Evolutionary conservation across 2,888 invertebrate species (phyloP).

Genomic region (Eucera pruinosa): DNA sequence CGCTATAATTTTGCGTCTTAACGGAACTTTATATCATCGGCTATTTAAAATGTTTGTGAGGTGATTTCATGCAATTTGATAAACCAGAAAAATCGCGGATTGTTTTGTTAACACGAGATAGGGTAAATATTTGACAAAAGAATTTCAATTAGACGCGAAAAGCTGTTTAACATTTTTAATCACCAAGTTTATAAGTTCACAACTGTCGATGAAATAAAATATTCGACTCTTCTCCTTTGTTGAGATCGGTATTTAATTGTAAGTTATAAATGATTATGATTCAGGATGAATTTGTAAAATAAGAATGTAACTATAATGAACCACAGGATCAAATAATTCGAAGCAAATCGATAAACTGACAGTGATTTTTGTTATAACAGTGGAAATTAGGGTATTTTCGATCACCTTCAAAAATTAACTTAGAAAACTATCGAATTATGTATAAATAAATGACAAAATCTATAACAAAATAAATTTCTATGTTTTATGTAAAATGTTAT

Average conservation of each 20-base stretch:
- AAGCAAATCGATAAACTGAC: too few relatives aligned
- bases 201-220: not conserved
- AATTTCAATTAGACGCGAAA: not conserved
- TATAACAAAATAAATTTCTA: not conserved
- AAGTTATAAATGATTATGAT: not conserved
- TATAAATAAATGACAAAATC: not conserved
- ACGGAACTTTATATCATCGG: conserved; percentile 17
- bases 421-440: not conserved
- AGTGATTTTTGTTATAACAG: not conserved
- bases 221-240: not conserved
- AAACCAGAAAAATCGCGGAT: not conserved
- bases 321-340: too few relatives aligned
- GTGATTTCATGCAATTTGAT: not conserved
- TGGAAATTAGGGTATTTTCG: not conserved
- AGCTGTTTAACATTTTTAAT: not conserved
- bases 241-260: not conserved
- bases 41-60: not conserved
- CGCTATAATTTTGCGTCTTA: conserved; percentile 1
- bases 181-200: not conserved
- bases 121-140: not conserved
- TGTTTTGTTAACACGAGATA: not conserved
- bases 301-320: too few relatives aligned
- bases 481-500: too few relatives aligned
- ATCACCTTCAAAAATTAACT: not conserved
- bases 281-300: not conserved